Evolutionary conservation across 1,140 invertebrate species (phyloP), one percentile per base, ranked within the genome.

Genomic region (Mya arenaria): DNA sequence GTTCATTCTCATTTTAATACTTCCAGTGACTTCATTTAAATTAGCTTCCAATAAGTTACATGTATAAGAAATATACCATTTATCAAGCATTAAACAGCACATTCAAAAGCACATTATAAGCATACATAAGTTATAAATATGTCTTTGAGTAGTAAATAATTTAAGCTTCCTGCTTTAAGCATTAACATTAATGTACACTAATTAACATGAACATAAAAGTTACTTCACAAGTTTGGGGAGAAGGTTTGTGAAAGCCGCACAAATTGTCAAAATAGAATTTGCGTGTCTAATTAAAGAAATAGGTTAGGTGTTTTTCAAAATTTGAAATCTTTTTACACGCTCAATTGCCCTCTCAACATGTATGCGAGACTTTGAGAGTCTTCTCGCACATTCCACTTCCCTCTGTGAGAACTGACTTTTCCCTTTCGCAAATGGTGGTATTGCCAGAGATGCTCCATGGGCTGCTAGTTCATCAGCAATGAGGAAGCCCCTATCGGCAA

Each of bases 401-500:
- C 25, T n/a, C 36, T 37, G 68, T n/a, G 44, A 71, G 37, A 71
- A 55, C 19, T 79, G 77, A 6, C 34, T 25, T 28, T 17, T 56
- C n/a, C 66, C 44, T 41, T 60, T 79, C 13, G 37, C 63, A 79
- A 79, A 79, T 48, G 63, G 41, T 17, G 75, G 75, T 32, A 79
- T 79, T 8, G 75, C 75, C 32, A 71, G 25, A 15, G 48, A 36
- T 5, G 65, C 77, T 25, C 65, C 48, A 13, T 48, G 8, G 1
- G 25, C 52, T 32, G 48, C 65, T 19, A 71, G 66, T 60, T 78
- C 74, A 44, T 78, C 66, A 2, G 32, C n/a, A 28, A 71, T 80
- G 3, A 60, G 28, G 75, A 87, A 84, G 15, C 83, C 79, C 36
- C 75, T 34, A 48, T 77, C 69, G 23, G 73, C 75, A 39, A 86